Conservation (phyloP, 2,797 vertebrate species). For the Spinibarbus caldwelli region DNA sequence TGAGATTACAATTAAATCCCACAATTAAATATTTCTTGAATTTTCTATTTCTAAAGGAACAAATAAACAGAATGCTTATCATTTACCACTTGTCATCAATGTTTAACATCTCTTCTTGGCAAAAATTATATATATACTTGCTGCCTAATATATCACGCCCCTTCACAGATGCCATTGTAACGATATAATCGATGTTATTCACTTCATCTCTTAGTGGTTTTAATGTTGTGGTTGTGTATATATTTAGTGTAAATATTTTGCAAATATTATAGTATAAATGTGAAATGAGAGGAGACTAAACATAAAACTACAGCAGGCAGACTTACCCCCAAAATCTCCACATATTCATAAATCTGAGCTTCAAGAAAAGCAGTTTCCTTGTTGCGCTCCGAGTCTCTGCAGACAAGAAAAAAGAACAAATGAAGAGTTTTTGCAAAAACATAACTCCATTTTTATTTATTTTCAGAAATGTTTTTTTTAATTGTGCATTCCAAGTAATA, state of each 20-base stretch:
- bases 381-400: conserved; percentile 94
- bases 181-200: not conserved
- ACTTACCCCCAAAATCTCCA: conserved; percentile 95
- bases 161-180: not conserved
- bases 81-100: not conserved
- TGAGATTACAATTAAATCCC: not conserved
- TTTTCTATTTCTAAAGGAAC: not conserved
- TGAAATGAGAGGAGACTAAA: not conserved
- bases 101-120: too few species aligned
- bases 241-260: not conserved
- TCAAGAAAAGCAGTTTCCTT: too few species aligned
- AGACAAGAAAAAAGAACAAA: not conserved
- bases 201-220: too few species aligned
- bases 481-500: too few species aligned
- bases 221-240: too few species aligned
- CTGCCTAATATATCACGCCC: not conserved
- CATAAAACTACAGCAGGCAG: conserved; percentile 14
- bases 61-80: not conserved
- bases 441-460: too few species aligned
- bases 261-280: not conserved
- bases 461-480: too few species aligned
- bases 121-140: too few species aligned
- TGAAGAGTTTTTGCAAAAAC: too few species aligned
- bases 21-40: not conserved
- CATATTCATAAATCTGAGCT: conserved; percentile 98